Evolutionary conservation across 2,888 invertebrate species (phyloP).

Genomic region (Gonocerus acuteangulatus): DNA sequence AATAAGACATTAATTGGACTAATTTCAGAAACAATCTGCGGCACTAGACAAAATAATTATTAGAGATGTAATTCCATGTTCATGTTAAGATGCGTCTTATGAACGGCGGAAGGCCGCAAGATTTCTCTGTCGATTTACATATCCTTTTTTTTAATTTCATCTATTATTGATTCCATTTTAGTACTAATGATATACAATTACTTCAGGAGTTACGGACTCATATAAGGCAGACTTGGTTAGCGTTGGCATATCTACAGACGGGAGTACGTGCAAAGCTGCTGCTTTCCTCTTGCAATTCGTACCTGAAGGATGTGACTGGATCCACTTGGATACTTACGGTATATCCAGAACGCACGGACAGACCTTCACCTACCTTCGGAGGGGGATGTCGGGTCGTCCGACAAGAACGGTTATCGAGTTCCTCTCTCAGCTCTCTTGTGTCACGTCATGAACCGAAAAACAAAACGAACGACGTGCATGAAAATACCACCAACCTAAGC

Average conservation of each 20-base stretch:
- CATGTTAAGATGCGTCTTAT: too few species aligned
- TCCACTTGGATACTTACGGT: constrained; percentile 73
- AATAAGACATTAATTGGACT: too few species aligned
- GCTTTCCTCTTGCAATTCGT: constrained; percentile 67
- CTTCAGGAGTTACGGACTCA: constrained; percentile 22
- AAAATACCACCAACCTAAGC: too few species aligned
- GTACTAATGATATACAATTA: too few species aligned
- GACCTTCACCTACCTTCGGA: constrained; percentile 53
- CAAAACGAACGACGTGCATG: too few species aligned
- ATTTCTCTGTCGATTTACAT: too few species aligned
- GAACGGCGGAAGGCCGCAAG: too few species aligned
- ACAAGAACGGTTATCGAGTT: constrained; percentile 65
- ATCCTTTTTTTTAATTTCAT: too few species aligned
- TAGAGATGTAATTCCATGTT: too few species aligned
- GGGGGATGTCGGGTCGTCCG: constrained; percentile 70
- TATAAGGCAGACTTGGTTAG: constrained; percentile 30
- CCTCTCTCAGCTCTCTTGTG: constrained; percentile 52
- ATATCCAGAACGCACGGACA: constrained; percentile 44
- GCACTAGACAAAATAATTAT: too few species aligned
- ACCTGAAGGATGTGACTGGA: constrained; percentile 60
- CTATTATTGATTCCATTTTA: too few species aligned
- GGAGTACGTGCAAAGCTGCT: constrained; percentile 63
- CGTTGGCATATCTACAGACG: constrained; percentile 24
- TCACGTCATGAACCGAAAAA: not conserved
- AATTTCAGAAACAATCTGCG: too few species aligned